Percentiles rank a stretch among this genome's conserved stretches.
Conservation (phyloP, 64 coral and sea anemone species). For the Montipora foliosa region DNA sequence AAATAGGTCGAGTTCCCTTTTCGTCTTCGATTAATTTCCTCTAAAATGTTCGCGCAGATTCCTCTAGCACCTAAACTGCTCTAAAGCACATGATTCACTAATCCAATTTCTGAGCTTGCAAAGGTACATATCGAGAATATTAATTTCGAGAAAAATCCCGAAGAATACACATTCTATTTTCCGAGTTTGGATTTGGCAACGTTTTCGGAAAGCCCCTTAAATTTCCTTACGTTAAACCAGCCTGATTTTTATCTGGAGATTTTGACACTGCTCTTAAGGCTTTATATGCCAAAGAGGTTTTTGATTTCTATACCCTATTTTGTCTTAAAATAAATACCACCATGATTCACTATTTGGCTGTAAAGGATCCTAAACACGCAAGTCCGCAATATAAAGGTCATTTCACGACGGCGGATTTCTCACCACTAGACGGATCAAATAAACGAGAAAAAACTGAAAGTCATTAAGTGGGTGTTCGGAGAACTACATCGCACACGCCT, state of each 20-base stretch:
- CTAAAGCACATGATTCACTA: neutral
- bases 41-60: neutral
- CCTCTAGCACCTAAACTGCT: neutral
- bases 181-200: neutral
- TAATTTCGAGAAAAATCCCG: neutral
- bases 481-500: too few species aligned
- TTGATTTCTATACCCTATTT: neutral
- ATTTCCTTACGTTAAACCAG: neutral
- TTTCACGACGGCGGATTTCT: neutral
- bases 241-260: neutral
- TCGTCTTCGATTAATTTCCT: neutral
- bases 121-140: neutral
- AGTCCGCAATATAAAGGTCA: constrained; percentile 3
- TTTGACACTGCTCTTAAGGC: neutral
- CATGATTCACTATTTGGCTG: too few species aligned
- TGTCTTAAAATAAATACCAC: neutral
- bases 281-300: neutral
- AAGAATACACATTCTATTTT: neutral
- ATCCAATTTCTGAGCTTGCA: neutral
- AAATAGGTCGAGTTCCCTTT: neutral
- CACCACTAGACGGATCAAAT: neutral
- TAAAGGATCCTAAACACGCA: neutral
- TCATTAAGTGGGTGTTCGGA: neutral
- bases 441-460: neutral
- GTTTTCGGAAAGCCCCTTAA: neutral